Conservation (phyloP, 2,797 vertebrate species). For the Myiotriccus ornatus region DNA sequence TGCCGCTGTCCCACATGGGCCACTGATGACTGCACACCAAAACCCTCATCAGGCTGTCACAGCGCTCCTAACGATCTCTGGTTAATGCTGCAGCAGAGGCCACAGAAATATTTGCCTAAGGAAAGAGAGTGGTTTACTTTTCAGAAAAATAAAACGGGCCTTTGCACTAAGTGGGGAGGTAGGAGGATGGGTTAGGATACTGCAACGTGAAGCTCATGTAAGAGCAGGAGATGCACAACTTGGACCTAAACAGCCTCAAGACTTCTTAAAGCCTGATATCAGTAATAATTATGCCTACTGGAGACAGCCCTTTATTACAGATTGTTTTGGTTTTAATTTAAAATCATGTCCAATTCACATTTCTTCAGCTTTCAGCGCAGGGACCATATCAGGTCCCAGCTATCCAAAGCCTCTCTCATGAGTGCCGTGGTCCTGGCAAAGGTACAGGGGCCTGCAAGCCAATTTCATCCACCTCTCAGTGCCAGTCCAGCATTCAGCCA, state of each 20-base stretch:
- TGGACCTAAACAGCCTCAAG: neutral
- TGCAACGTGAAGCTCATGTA: neutral
- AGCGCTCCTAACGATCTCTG: neutral
- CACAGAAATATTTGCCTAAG: neutral
- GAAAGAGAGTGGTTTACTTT: neutral
- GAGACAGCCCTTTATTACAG: neutral
- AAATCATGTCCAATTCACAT: neutral
- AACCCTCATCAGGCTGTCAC: fast-evolving
- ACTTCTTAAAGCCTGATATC: neutral
- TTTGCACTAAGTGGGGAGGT: neutral
- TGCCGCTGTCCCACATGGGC: fast-evolving
- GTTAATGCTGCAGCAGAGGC: neutral
- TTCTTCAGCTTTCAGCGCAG: neutral
- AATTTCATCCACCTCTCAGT: neutral
- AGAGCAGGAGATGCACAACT: neutral
- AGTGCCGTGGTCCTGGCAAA: fast-evolving
- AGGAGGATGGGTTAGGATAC: neutral
- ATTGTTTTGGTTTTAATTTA: neutral
- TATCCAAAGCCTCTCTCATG: neutral
- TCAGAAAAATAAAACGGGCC: fast-evolving
- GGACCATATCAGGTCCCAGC: neutral
- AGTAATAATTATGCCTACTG: neutral
- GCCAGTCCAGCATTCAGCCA: neutral
- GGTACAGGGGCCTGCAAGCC: neutral
- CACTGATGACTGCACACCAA: neutral